Percentiles rank a stretch among this genome's conserved stretches.
Evolutionary conservation across 2,113 vertebrate genomes (phyloP).

Genomic region (Rhegmatorhina hoffmannsi): DNA sequence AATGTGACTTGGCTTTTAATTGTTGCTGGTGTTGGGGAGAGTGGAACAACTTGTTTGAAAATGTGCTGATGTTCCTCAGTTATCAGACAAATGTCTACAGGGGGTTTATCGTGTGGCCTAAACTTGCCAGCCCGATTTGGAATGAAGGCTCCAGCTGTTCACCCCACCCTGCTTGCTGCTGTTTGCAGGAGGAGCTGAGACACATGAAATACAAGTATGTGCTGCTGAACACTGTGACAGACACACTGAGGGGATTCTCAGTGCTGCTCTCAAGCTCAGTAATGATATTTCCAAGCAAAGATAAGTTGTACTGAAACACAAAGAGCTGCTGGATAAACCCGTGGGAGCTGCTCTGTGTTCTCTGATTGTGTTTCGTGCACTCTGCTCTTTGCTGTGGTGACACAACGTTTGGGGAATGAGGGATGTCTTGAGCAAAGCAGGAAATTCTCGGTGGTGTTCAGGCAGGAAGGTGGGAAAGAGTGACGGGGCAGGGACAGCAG

Average conservation of each 20-base stretch:
- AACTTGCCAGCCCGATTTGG: constrained; percentile 31
- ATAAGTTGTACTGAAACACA: neutral
- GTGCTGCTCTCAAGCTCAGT: neutral
- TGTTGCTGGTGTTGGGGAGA: constrained; percentile 10
- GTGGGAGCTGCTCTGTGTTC: neutral
- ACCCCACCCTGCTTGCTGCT: constrained; percentile 21
- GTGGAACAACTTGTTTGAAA: constrained; percentile 57
- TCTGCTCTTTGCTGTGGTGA: neutral
- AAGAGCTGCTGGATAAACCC: neutral
- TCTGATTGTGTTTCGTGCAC: neutral
- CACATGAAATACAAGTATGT: neutral
- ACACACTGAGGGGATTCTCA: neutral
- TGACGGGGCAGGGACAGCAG: rapidly evolving
- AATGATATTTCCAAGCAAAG: neutral
- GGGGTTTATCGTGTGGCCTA: constrained; percentile 27
- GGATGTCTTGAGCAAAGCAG: neutral
- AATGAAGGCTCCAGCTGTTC: constrained; percentile 35
- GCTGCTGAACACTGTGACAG: neutral
- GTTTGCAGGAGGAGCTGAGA: constrained; percentile 1
- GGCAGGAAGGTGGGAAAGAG: neutral
- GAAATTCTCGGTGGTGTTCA: rapidly evolving
- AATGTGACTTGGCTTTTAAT: constrained; percentile 46
- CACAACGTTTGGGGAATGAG: neutral
- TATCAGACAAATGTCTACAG: constrained; percentile 56
- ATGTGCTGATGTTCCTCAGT: constrained; percentile 61